A percentile compares a stretch with the other conserved stretches of the same genome.
phyloP scores from a whole-genome alignment of 2,797 vertebrate genomes.

The Sparus aurata region DNA sequence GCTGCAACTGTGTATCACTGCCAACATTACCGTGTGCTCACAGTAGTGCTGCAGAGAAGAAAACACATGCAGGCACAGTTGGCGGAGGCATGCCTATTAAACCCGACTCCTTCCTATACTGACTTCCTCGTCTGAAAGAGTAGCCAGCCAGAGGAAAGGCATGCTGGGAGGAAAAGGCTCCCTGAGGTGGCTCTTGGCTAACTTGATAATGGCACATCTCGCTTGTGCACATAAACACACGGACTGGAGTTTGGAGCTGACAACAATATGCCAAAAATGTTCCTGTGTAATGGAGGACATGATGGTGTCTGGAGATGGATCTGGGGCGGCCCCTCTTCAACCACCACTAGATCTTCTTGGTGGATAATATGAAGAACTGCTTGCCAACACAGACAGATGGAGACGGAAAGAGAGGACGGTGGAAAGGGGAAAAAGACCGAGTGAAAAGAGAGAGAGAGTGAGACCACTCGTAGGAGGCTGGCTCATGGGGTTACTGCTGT shows the following conservation, averaged over 20 bases:
- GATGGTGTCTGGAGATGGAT: conserved; percentile 24
- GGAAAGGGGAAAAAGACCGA: conserved; percentile 24
- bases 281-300: conserved; percentile 31
- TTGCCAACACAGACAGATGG: conserved; percentile 70
- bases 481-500: conserved; percentile 67
- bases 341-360: conserved; percentile 24
- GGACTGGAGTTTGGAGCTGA: conserved; percentile 27
- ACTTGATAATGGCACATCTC: conserved; percentile 42
- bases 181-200: conserved; percentile 56
- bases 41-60: conserved; percentile 46
- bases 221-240: conserved; percentile 16
- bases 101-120: conserved; percentile 49
- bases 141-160: conserved; percentile 62
- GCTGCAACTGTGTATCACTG: conserved; percentile 48
- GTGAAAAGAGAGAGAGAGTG: conserved; percentile 9
- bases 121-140: conserved; percentile 55
- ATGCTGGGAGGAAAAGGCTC: conserved; percentile 64
- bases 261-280: conserved; percentile 31
- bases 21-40: conserved; percentile 34
- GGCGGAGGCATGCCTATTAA: conserved; percentile 65
- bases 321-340: conserved; percentile 33
- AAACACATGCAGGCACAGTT: conserved; percentile 70
- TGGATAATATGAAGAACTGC: conserved; percentile 34
- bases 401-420: conserved; percentile 22
- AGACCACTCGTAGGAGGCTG: conserved; percentile 41